Evolutionary conservation across 2,888 invertebrate species (phyloP), one percentile per base, ranked within the genome.

Genomic region (Apoda limacodes): DNA sequence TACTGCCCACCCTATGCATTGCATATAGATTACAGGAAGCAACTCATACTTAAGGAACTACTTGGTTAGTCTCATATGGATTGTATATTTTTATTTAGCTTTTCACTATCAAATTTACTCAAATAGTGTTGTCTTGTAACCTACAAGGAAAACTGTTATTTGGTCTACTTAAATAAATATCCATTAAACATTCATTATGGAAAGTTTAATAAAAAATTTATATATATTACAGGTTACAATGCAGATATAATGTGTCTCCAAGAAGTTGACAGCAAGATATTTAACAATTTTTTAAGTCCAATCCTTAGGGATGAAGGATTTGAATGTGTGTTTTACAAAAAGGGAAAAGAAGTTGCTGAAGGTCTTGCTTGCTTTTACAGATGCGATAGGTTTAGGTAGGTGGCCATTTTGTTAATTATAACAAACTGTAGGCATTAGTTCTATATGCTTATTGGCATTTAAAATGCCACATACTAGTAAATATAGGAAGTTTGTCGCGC

Each of bases 171-270:
- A n/a, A n/a, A n/a, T n/a, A n/a, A n/a, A n/a, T n/a, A n/a, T n/a
- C n/a, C n/a, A n/a, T n/a, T n/a, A 24, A 7, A 29, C n/a, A n/a
- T n/a, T n/a, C n/a, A n/a, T n/a, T n/a, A n/a, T n/a, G n/a, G n/a
- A n/a, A n/a, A n/a, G n/a, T n/a, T n/a, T n/a, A n/a, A n/a, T n/a
- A n/a, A n/a, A n/a, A n/a, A n/a, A n/a, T n/a, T n/a, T n/a, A n/a
- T n/a, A n/a, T n/a, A n/a, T n/a, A n/a, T n/a, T n/a, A n/a, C 36
- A 87, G 94, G 93, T n/a, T 97, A 94, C 59, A 91, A 96, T 72
- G 87, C 88, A 21, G 97, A 98, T 62, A 75, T 98, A 28, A 76
- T 95, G 30, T 96, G 96, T 49, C 76, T 98, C 9, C 97, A 98
- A 83, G 98, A 98, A 83, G 93, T 96, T 0, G 97, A 98, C 60